Base-by-base conservation (phyloP, 92 coral and sea anemone species). In the Epizoanthus stellaris region DNA sequence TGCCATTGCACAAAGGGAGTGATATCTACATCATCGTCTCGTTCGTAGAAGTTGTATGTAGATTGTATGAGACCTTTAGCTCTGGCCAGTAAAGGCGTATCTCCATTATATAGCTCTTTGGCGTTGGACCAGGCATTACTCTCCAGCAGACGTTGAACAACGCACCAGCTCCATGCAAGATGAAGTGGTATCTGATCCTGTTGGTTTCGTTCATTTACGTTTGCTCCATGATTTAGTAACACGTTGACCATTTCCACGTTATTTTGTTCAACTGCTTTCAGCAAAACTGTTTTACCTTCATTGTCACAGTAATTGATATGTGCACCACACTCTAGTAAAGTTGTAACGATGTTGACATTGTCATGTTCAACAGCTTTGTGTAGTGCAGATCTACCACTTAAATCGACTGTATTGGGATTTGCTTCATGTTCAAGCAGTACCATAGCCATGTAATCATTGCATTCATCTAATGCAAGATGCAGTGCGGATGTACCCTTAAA, bases 1-100 rank as follows among this genome's bases (percentile, higher is more conserved):
- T 60, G 39, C 69, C 82, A 77, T 12, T 74, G 45, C 63, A 53
- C 19, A 43, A 13, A 13, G 20, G 80, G 63, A 6, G 34, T 7
- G 42, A 0, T 12, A 9, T 74, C 64, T 11, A 38, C 13, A 19
- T 38, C 23, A 47, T 13, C n/a, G n/a, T n/a, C 16, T 30, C 25
- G 54, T 38, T 13, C 56, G 52, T 77, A 60, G 21, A 77, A 77
- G 53, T 36, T 45, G 60, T 58, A 60, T 21, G 70, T 17, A 7
- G 67, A 30, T 61, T n/a, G 39, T n/a, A 39, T 38, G 23, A 77
- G 56, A 21, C 13, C 12, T 20, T 61, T 77, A 2, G 67, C 43
- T 77, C 82, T 19, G 25, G 82, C 19, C 15, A 77, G 21, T 19
- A 77, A 59, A 58, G 82, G 82, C 13, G 82, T 77, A 36, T 77